Evolutionary conservation across 2,888 invertebrate genomes (phyloP), one percentile per base, ranked within the genome.

Genomic region (Acheta domesticus): DNA sequence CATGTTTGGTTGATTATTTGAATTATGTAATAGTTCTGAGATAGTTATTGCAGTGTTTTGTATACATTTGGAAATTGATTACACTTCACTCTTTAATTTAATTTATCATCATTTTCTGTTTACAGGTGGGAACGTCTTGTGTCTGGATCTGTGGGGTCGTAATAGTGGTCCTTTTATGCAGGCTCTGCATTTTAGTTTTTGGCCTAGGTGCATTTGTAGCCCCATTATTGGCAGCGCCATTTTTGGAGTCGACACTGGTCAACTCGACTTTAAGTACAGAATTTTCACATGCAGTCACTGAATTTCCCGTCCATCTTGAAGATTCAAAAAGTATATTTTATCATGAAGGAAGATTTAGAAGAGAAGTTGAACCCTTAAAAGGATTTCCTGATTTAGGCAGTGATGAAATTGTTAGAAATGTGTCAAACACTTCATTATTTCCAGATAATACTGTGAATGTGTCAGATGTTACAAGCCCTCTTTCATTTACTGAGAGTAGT

Each of bases 141-240:
- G 87, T 83, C 83, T 88, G 77, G 83, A 83, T 76, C 80, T 84
- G 11, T 85, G 85, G 85, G 83, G 84, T 21, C 83, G 84, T 76
- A 83, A 84, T 80, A 87, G 86, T 83, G 86, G 85, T 0, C 87
- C 87, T 4, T 88, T 86, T 82, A 86, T 88, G 84, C 88, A 88
- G 83, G 85, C 86, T 4, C 83, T 88, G 48, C 88, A 88, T 82
- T 88, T 88, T 83, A 85, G 86, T 21, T 88, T n/a, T 88, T 83
- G 88, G 87, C 14, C 82, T 88, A 20, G 88, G 88, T 20, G 87
- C 87, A 0, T 87, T 87, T 81, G 83, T 88, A 49, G 87, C 88
- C 11, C 88, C 88, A 11, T 83, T 88, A 4, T 81, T 88, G 23
- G 86, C 87, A 11, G 85, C 85, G 75, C 87, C 88, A 20, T 88